A percentile compares a stretch with the other conserved stretches of the same genome.
Evolutionary conservation across 1,140 invertebrate species (phyloP).

Genomic region (Lysiphlebus fabarum): DNA sequence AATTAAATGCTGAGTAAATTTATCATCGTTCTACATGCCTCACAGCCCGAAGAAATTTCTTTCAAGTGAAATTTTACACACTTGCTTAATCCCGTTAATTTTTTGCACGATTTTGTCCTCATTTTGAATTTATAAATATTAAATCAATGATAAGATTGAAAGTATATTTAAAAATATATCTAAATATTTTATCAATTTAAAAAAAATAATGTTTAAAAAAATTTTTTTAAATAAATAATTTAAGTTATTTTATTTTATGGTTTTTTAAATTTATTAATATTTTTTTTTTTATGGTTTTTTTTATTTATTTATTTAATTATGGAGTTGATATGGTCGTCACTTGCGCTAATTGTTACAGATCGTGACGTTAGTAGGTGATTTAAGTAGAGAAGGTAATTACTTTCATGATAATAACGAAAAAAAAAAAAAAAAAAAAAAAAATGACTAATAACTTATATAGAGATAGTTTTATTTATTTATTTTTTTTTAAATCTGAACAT

Average conservation of each 20-base stretch:
- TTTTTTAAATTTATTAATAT: constrained; percentile 8
- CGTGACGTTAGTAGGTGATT: constrained; percentile 15
- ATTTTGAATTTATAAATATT: constrained; percentile 1
- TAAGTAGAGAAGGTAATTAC: neutral
- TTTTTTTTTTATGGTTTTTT: neutral
- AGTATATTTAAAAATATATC: neutral
- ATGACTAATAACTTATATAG: neutral
- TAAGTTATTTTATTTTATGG: neutral
- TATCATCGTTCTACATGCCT: constrained; percentile 14
- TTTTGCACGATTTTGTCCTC: constrained; percentile 12
- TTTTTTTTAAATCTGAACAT: neutral
- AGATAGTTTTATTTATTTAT: neutral
- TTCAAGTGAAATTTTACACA: constrained; percentile 21
- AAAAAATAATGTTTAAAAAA: neutral
- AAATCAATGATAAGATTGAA: neutral
- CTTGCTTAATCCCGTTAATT: constrained; percentile 10
- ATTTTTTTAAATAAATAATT: neutral
- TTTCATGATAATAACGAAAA: neutral
- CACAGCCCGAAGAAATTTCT: constrained; percentile 20
- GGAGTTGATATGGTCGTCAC: no score
- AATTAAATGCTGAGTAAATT: constrained; percentile 15
- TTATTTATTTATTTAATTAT: neutral
- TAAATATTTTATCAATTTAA: neutral
- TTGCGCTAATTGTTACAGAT: constrained; percentile 14
- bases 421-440: constrained; percentile 4